Conservation (phyloP, 2,113 vertebrate species). For the Corythornis cristatus region DNA sequence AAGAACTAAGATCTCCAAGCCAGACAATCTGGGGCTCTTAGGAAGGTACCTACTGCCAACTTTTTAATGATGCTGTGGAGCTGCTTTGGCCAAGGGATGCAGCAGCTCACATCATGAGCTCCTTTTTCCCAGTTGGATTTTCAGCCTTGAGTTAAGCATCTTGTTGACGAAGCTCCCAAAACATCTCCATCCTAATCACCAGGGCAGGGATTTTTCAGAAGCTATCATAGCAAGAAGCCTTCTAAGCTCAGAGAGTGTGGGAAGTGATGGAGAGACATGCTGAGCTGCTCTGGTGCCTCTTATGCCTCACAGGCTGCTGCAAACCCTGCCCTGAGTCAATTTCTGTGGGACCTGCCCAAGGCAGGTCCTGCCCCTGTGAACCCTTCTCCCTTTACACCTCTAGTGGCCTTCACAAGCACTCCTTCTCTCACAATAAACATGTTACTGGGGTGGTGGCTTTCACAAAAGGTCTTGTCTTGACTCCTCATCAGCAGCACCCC, state of each 20-base stretch:
- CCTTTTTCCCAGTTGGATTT: not conserved
- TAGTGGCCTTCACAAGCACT: accelerated
- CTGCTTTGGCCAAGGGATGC: not conserved
- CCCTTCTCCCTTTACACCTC: not conserved
- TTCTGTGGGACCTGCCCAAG: accelerated
- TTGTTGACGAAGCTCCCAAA: not conserved
- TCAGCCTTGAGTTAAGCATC: not conserved
- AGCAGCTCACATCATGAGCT: not conserved
- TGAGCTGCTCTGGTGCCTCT: not conserved
- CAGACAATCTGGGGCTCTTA: not conserved
- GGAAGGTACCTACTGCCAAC: not conserved
- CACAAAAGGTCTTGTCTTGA: not conserved
- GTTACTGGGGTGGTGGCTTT: not conserved
- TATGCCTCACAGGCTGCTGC: accelerated
- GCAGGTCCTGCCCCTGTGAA: not conserved
- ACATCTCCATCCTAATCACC: not conserved
- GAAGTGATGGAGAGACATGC: not conserved
- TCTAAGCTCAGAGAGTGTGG: not conserved
- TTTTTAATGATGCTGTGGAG: not conserved
- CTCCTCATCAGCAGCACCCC: accelerated
- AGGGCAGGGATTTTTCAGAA: not conserved
- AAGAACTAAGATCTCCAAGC: not conserved
- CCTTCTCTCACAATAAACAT: accelerated
- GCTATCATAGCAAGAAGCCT: not conserved
- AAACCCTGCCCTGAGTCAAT: not conserved